Percentiles rank a stretch among this genome's conserved stretches.
These are phyloP conservation scores for Centropus unirufus DNA, from an alignment of 2,113 vertebrate genomes.

Conservation along the genomic window DNA sequence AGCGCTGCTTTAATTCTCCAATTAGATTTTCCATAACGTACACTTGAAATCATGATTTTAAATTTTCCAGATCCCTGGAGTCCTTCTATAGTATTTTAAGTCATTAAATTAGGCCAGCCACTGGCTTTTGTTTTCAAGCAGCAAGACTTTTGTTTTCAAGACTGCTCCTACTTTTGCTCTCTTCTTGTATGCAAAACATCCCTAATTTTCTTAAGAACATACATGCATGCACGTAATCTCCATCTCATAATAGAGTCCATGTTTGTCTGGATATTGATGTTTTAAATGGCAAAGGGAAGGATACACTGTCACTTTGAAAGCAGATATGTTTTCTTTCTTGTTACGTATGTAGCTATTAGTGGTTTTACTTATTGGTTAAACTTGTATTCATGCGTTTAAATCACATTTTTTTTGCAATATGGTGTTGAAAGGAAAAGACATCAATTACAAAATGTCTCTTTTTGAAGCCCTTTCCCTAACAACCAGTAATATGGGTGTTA, in stretches of 20 bases:
- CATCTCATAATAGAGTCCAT: neutral
- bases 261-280: neutral
- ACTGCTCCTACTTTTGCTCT: slow-evolving; percentile 33
- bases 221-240: neutral
- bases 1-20: slow-evolving; percentile 33
- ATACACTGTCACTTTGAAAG: neutral
- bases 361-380: neutral
- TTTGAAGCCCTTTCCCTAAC: neutral
- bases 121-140: slow-evolving; percentile 36
- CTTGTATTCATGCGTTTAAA: neutral
- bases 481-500: neutral
- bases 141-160: neutral
- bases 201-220: slow-evolving; percentile 8
- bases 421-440: neutral
- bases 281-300: neutral
- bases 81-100: slow-evolving; percentile 37
- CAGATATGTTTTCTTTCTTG: neutral
- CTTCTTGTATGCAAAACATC: slow-evolving; percentile 41
- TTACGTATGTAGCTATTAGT: neutral
- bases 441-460: neutral
- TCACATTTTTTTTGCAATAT: neutral
- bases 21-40: slow-evolving; percentile 12
- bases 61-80: slow-evolving; percentile 11
- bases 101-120: slow-evolving; percentile 27
- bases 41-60: slow-evolving; percentile 26